Conservation (phyloP, 2,888 invertebrate genomes). For the Eupsilia transversa region DNA sequence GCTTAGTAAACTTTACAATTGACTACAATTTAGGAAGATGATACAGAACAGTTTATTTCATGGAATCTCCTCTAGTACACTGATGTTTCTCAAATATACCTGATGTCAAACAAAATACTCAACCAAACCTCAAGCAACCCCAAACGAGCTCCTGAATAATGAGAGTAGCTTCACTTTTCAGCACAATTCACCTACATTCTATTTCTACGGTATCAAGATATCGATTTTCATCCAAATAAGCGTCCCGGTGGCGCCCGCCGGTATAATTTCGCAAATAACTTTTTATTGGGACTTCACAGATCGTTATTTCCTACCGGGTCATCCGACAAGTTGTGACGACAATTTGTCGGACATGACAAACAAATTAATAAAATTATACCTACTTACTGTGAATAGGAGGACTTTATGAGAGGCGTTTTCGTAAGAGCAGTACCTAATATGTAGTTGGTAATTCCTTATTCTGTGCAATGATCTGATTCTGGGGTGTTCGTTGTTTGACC, state of each 20-base stretch:
- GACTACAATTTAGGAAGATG: neutral
- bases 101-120: neutral
- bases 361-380: constrained; percentile 57
- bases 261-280: constrained; percentile 80
- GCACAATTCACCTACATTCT: constrained; percentile 73
- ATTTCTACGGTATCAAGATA: constrained; percentile 70
- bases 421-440: neutral
- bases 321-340: constrained; percentile 41
- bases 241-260: constrained; percentile 82
- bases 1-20: neutral
- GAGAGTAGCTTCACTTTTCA: constrained; percentile 18
- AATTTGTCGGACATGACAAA: constrained; percentile 52
- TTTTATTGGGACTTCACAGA: constrained; percentile 78
- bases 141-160: constrained; percentile 13
- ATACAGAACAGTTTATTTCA: neutral
- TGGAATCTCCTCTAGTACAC: neutral
- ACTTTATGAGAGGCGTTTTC: neutral
- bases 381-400: neutral
- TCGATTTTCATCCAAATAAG: constrained; percentile 74
- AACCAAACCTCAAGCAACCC: neutral
- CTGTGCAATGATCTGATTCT: neutral
- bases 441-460: neutral
- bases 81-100: neutral
- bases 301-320: constrained; percentile 68
- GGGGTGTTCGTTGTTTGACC: neutral